A percentile compares a stretch with the other conserved stretches of the same genome.
These are phyloP conservation scores for Crocodylus rhombifer DNA, from an alignment of 2,797 vertebrate species.

Conservation along the genomic window DNA sequence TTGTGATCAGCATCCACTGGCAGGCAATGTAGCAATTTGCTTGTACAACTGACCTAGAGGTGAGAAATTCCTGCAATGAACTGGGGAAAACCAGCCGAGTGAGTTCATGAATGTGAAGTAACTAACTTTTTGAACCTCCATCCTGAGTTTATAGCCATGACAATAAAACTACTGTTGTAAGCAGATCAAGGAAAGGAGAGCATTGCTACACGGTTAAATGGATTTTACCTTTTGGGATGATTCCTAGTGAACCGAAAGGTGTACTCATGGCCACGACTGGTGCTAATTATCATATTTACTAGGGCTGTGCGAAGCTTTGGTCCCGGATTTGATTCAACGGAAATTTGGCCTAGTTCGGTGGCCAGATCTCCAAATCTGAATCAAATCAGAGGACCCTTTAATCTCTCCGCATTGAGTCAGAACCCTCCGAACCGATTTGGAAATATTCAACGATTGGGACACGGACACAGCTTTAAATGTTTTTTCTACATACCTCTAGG, in stretches of 20 bases:
- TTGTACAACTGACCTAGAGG: not conserved
- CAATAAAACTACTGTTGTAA: not conserved
- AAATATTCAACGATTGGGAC: too few relatives aligned
- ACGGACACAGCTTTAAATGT: too few relatives aligned
- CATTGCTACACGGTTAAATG: rapidly evolving
- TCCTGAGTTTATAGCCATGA: not conserved
- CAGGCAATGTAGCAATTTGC: rapidly evolving
- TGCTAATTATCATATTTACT: not conserved
- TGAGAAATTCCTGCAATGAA: not conserved
- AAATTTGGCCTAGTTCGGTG: too few relatives aligned
- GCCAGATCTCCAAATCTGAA: too few relatives aligned
- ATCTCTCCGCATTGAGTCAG: too few relatives aligned
- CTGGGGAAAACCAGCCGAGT: not conserved
- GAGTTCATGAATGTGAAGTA: not conserved
- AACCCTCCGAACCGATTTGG: too few relatives aligned
- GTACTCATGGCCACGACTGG: not conserved
- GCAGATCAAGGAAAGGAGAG: not conserved
- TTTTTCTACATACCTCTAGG: too few relatives aligned
- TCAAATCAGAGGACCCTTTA: too few relatives aligned
- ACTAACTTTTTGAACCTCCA: not conserved
- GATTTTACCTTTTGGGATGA: not conserved
- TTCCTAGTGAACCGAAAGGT: not conserved
- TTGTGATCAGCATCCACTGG: not conserved
- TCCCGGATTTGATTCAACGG: too few relatives aligned
- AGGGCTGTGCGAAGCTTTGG: too few relatives aligned